Evolutionary conservation across 1,140 invertebrate species (phyloP).

Genomic region (Potamilus streckersoni): DNA sequence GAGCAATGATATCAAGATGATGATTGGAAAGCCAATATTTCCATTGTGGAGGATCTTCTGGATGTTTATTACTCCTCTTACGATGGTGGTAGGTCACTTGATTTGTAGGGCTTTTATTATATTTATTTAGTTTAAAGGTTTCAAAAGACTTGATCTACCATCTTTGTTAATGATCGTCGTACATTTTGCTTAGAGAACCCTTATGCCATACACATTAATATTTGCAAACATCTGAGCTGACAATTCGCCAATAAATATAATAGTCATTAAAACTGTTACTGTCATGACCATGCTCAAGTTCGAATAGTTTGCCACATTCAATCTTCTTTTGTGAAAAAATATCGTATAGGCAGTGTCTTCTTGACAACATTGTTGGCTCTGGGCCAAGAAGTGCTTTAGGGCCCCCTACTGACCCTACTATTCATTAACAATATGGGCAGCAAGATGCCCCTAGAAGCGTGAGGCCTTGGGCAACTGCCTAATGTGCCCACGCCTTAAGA

Average conservation of each 20-base stretch:
- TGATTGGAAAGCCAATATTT: constrained; percentile 59
- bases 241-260: not conserved
- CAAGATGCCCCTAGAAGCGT: too few species aligned
- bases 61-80: constrained; percentile 53
- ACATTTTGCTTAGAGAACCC: too few species aligned
- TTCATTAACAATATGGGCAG: too few species aligned
- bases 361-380: too few species aligned
- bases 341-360: too few species aligned
- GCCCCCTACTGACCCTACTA: too few species aligned
- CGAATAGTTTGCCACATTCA: too few species aligned
- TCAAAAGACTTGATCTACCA: not conserved
- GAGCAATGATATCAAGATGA: constrained; percentile 58
- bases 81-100: constrained; percentile 51
- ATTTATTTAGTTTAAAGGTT: not conserved
- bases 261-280: not conserved
- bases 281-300: too few species aligned
- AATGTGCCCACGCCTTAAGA: too few species aligned
- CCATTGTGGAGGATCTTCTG: constrained; percentile 49
- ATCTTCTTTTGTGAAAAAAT: too few species aligned
- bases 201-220: not conserved
- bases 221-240: not conserved
- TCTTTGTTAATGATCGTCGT: not conserved
- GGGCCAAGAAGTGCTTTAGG: too few species aligned
- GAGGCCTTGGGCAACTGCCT: too few species aligned
- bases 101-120: not conserved